These are phyloP conservation scores for Capromys pilorides DNA, from an alignment of 2,797 vertebrate genomes.

Conservation along the genomic window DNA sequence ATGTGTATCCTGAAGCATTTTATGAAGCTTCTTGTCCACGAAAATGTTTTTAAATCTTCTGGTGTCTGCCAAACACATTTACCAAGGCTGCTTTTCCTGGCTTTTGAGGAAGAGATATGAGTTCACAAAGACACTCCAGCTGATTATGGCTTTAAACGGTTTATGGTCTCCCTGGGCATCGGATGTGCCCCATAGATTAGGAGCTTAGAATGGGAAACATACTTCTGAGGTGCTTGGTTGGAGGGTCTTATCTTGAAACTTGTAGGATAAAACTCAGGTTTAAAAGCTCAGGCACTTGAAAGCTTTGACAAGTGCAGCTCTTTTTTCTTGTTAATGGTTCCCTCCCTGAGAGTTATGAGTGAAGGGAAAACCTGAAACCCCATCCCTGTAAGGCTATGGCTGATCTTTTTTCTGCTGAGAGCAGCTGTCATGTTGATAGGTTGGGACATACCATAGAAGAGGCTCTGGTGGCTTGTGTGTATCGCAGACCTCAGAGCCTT, in stretches of 20 bases:
- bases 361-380: not conserved
- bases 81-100: not conserved
- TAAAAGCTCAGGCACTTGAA: not conserved
- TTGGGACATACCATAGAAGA: not conserved
- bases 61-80: not conserved
- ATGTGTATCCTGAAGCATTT: not conserved
- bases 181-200: not conserved
- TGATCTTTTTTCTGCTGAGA: not conserved
- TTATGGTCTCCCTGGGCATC: not conserved
- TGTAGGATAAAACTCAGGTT: not conserved
- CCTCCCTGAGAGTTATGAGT: no score
- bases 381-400: rapidly evolving
- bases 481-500: rapidly evolving
- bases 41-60: not conserved
- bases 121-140: not conserved
- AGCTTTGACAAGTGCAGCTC: not conserved
- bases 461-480: rapidly evolving
- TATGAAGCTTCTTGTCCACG: not conserved
- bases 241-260: not conserved
- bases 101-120: not conserved
- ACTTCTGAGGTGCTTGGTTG: not conserved
- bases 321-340: not conserved
- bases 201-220: not conserved
- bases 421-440: not conserved
- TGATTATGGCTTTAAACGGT: not conserved